Conservation (phyloP, 2,888 invertebrate genomes). For the Dicycla oo region DNA sequence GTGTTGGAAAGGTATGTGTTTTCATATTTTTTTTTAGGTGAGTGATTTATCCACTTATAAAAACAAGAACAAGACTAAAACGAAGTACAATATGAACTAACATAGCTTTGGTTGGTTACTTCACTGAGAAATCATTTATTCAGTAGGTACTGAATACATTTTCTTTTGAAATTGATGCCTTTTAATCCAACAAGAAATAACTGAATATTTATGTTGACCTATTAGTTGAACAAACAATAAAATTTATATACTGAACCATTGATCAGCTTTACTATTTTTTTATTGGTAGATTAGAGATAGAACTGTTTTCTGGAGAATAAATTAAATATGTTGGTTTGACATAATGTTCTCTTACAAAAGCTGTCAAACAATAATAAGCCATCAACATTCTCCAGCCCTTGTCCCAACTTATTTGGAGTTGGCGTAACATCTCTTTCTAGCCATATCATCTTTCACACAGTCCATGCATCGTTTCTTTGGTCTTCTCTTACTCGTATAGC, state of each 20-base stretch:
- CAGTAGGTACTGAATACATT: neutral
- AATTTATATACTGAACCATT: too few species aligned
- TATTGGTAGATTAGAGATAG: neutral
- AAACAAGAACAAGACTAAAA: neutral
- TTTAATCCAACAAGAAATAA: neutral
- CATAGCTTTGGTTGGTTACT: too few species aligned
- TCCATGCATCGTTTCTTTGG: too few species aligned
- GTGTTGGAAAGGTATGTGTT: conserved; percentile 91
- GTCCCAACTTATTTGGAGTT: too few species aligned
- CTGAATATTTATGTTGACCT: neutral
- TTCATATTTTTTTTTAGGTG: neutral
- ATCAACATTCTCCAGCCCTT: too few species aligned
- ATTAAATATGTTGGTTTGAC: neutral
- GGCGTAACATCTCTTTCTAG: too few species aligned
- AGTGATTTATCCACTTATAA: neutral
- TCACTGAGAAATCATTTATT: conserved; percentile 4
- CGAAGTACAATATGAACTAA: neutral
- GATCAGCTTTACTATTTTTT: neutral
- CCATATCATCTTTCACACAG: too few species aligned
- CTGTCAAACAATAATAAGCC: too few species aligned
- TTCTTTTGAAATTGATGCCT: neutral
- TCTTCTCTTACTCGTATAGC: too few species aligned
- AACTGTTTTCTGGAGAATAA: neutral
- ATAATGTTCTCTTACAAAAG: neutral
- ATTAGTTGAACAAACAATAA: too few species aligned